phyloP scores from a whole-genome alignment of 1,140 invertebrate genomes.

The Caenorhabditis brenneri region DNA sequence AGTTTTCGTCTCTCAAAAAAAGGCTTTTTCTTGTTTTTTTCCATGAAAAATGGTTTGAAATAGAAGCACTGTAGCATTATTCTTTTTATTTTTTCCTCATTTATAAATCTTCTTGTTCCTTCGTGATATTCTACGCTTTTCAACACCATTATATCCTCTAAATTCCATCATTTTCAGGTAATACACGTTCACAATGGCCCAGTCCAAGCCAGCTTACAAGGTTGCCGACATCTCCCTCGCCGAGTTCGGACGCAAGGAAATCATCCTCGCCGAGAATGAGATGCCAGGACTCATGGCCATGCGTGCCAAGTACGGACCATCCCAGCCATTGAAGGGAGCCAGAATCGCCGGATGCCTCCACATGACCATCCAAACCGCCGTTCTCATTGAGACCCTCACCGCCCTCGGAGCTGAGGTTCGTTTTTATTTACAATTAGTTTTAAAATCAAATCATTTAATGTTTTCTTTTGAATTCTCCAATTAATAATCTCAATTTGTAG shows the following conservation, averaged over 20 bases:
- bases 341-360: constrained; percentile 90
- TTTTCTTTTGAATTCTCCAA: constrained; percentile 36
- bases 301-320: constrained; percentile 84
- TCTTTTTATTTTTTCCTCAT: too few relatives aligned
- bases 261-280: constrained; percentile 95
- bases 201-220: constrained; percentile 64
- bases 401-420: constrained; percentile 91
- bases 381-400: constrained; percentile 93
- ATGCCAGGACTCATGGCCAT: constrained; percentile 97
- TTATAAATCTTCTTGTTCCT: too few relatives aligned
- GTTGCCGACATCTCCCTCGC: constrained; percentile 84
- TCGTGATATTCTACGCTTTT: neutral
- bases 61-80: too few relatives aligned
- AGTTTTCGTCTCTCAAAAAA: neutral
- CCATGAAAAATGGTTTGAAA: too few relatives aligned
- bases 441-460: constrained; percentile 1
- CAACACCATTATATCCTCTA: neutral
- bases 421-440: constrained; percentile 47
- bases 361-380: constrained; percentile 94
- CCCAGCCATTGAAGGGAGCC: constrained; percentile 89
- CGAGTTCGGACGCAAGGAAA: constrained; percentile 94
- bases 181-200: constrained; percentile 3
- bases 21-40: too few relatives aligned
- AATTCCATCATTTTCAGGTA: constrained; percentile 22
- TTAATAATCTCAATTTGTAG: constrained; percentile 73